These are phyloP conservation scores for Drosophila oshimai DNA, from an alignment of 1,140 invertebrate genomes.

Conservation along the genomic window DNA sequence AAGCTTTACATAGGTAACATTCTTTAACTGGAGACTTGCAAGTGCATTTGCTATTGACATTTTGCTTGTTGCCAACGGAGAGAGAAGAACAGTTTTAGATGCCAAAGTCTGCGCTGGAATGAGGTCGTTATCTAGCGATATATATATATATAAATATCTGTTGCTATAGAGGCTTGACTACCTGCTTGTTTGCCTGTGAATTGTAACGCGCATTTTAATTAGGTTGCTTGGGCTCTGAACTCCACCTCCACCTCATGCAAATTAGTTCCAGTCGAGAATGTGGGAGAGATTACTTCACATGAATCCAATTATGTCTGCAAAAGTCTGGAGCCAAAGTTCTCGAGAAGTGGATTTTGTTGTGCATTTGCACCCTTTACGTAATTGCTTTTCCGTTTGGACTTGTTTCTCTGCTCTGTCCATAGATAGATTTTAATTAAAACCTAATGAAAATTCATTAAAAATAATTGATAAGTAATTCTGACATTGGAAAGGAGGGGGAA, in stretches of 20 bases:
- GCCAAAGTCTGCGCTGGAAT: conserved; percentile 43
- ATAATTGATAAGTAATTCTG: conserved; percentile 17
- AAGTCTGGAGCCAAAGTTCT: neutral
- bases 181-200: conserved; percentile 47
- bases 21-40: conserved; percentile 20
- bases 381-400: conserved; percentile 10
- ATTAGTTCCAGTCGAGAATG: conserved; percentile 27
- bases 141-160: too few species aligned
- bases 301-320: conserved; percentile 26
- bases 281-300: conserved; percentile 17
- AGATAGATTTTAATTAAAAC: conserved; percentile 13
- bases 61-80: conserved; percentile 47
- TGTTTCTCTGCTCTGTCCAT: neutral
- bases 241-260: conserved; percentile 15
- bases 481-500: neutral
- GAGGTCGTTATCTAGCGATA: conserved; percentile 38
- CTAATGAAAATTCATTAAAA: conserved; percentile 24
- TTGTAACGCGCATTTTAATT: conserved; percentile 73
- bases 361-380: neutral
- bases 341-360: conserved; percentile 5
- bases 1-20: conserved; percentile 2
- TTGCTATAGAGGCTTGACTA: too few species aligned
- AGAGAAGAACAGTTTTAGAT: conserved; percentile 49
- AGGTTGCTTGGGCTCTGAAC: conserved; percentile 36
- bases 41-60: conserved; percentile 53